Conservation (phyloP, 2,888 invertebrate species). For the Nasonovia ribisnigri region DNA sequence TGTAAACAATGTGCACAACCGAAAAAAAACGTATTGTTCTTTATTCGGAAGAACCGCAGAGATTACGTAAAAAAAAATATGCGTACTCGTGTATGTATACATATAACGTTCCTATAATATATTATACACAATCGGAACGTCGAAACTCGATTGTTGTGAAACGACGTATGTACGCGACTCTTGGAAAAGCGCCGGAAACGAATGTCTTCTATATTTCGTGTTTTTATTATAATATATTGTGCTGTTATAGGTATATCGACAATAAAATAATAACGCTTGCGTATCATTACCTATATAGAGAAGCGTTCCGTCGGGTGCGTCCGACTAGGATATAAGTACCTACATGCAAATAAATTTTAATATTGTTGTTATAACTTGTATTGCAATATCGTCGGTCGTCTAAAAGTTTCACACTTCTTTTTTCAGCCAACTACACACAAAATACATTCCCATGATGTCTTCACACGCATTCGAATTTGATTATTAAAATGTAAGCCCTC, state of each 20-base stretch:
- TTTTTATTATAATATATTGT: background rate
- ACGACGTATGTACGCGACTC: background rate
- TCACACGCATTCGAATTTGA: background rate
- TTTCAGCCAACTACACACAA: background rate
- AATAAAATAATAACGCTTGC: background rate
- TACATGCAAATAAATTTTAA: background rate
- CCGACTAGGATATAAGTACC: background rate
- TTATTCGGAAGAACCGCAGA: slow-evolving; percentile 53
- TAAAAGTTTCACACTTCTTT: background rate
- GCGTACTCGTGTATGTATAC: background rate
- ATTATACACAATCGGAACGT: background rate
- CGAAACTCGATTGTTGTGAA: slow-evolving; percentile 40
- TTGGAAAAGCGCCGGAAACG: slow-evolving; percentile 47
- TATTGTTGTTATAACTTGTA: background rate
- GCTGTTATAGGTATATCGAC: background rate
- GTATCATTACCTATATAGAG: background rate
- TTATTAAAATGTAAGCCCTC: background rate
- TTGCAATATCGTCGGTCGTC: background rate
- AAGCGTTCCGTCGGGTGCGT: background rate
- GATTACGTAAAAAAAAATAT: slow-evolving; percentile 29
- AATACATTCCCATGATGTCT: background rate
- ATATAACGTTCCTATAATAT: background rate
- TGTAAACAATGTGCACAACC: background rate
- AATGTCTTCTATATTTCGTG: background rate
- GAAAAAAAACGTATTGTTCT: slow-evolving; percentile 46